Percentiles rank a stretch among this genome's conserved stretches.
Evolutionary conservation across 2,888 invertebrate species (phyloP).

Genomic region (Brenthis daphne): DNA sequence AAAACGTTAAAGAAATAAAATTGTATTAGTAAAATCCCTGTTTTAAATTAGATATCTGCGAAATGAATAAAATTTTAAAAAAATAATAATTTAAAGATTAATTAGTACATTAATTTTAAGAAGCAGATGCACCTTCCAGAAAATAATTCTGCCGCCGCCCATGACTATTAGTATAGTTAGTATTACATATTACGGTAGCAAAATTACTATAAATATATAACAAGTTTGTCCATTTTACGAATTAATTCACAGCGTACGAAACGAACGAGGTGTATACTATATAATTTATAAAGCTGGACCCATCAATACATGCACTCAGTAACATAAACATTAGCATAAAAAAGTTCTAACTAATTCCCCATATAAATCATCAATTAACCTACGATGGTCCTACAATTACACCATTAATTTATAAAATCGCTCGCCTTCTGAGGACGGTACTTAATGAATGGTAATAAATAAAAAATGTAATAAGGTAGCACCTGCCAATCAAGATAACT

Average conservation of each 20-base stretch:
- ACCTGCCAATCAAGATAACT: slow-evolving; percentile 44
- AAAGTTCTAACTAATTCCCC: slow-evolving; percentile 10
- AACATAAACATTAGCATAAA: slow-evolving; percentile 18
- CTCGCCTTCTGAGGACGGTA: slow-evolving; percentile 30
- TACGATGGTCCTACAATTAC: slow-evolving; percentile 38
- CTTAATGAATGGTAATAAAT: slow-evolving; percentile 44
- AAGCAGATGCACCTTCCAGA: no score
- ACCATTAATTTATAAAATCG: slow-evolving; percentile 43
- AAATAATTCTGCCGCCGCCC: no score
- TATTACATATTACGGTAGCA: no score
- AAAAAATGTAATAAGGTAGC: slow-evolving; percentile 43
- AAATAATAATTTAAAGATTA: no score
- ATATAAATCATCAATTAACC: slow-evolving; percentile 37
- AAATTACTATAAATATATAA: no score
- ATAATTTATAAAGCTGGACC: neutral
- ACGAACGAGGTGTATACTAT: neutral
- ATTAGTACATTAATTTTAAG: no score
- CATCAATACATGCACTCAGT: neutral
- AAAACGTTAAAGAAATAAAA: no score
- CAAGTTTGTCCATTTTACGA: neutral
- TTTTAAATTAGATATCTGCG: no score
- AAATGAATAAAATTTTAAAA: no score
- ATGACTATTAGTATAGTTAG: no score
- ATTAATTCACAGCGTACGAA: neutral
- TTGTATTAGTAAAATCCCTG: no score